Conservation (phyloP, 92 coral and sea anemone genomes). For the Phymanthus crucifer region DNA sequence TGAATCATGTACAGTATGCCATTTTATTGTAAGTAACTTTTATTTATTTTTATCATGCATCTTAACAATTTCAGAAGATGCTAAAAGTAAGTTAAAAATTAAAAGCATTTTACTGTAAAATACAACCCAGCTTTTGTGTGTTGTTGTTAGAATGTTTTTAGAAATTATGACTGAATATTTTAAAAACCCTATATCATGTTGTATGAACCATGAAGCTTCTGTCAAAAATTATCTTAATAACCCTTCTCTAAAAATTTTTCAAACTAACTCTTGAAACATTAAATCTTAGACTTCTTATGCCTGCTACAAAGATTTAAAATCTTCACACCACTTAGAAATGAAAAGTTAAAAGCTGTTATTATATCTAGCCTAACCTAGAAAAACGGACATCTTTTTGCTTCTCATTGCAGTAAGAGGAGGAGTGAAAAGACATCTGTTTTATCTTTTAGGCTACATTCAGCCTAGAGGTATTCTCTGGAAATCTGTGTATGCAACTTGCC, state of each 20-base stretch:
- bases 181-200: not conserved
- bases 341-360: not conserved
- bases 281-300: not conserved
- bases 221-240: not conserved
- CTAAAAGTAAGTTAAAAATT: not conserved
- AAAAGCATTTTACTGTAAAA: not conserved
- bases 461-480: no score
- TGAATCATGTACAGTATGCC: not conserved
- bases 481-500: no score
- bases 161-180: slow-evolving; percentile 1
- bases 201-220: no score
- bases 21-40: not conserved
- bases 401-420: not conserved
- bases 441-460: no score
- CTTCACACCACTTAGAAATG: not conserved
- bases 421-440: no score
- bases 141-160: not conserved
- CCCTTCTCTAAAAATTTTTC: not conserved
- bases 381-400: not conserved
- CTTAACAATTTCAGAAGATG: not conserved
- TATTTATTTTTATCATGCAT: not conserved
- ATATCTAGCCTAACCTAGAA: not conserved
- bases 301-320: not conserved
- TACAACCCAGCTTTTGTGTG: not conserved
- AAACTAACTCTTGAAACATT: not conserved